phyloP scores from a whole-genome alignment of 2,113 vertebrate genomes.

The Macaca mulatta region DNA sequence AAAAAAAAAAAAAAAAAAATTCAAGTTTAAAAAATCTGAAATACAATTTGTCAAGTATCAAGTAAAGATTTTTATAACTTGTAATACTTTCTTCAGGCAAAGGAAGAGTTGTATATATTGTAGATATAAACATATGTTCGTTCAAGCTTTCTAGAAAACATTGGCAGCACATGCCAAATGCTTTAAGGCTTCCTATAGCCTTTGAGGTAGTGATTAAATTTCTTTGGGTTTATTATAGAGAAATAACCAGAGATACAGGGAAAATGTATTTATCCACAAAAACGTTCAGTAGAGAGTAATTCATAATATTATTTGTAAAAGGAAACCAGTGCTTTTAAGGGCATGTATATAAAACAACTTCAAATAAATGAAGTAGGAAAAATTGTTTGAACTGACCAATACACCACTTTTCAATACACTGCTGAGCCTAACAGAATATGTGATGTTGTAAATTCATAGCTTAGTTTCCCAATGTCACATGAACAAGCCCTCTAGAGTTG shows the following conservation, averaged over 20 bases:
- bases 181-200: not conserved
- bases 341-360: constrained; percentile 23
- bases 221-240: not conserved
- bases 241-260: not conserved
- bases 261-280: not conserved
- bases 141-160: not conserved
- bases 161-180: not conserved
- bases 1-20: not conserved
- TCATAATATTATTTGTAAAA: not conserved
- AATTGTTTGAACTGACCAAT: not conserved
- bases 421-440: not conserved
- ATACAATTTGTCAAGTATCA: not conserved
- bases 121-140: not conserved
- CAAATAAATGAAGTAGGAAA: constrained; percentile 22
- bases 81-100: not conserved
- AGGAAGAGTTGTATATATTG: not conserved
- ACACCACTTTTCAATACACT: not conserved
- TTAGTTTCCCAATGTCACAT: constrained; percentile 10
- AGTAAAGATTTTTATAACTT: not conserved
- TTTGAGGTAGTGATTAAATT: not conserved
- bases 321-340: not conserved
- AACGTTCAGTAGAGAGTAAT: not conserved
- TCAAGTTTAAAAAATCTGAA: not conserved
- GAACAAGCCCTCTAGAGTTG: constrained; percentile 15
- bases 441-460: not conserved